Evolutionary conservation across 2,888 invertebrate species (phyloP), one percentile per base, ranked within the genome.

Genomic region (Drosophila ezoana): DNA sequence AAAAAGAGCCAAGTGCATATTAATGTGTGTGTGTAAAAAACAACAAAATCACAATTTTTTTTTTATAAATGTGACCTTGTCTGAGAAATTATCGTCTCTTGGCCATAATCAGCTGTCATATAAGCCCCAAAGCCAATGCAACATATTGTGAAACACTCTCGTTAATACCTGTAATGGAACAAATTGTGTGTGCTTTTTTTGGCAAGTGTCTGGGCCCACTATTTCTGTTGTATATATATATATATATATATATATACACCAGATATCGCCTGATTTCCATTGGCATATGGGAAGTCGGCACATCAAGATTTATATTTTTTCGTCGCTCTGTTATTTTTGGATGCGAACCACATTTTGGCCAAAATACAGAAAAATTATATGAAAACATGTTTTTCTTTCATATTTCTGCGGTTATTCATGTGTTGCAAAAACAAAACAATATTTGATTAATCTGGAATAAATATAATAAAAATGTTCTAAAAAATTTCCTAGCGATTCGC

Each of bases 251-350:
- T 33, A 33, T 54, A 32, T 56, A 53, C 61, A 66, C 54, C 71
- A 52, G 48, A 73, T 61, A 70, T 66, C 57, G 67, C 47, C 65
- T 56, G 82, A 69, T 76, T 74, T 75, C 85, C 68, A 81, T 85
- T 64, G 67, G 66, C 70, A 87, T 82, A 72, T 79, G 72, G 83
- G 59, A 72, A 61, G 75, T 69, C 75, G 75, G 52, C 65, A 70
- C 65, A 72, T 65, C 63, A 60, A 72, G 56, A 67, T 81, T 67
- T 82, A 73, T 79, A 76, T 82, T 73, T 79, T 65, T 77, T 66
- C 14, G 48, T 70, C 45, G 20, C 45, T 45, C 69, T 87, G 69
- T 76, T 86, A 83, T 88, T 88, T 88, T 82, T 86, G 63, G 66
- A 52, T 48, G 71, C 51, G 48, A 57, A 69, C 58, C 62, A 62